A percentile compares a stretch with the other conserved stretches of the same genome.
These are phyloP conservation scores for Cossypha niveicapilla DNA, from an alignment of 2,797 vertebrate genomes.

Conservation along the genomic window DNA sequence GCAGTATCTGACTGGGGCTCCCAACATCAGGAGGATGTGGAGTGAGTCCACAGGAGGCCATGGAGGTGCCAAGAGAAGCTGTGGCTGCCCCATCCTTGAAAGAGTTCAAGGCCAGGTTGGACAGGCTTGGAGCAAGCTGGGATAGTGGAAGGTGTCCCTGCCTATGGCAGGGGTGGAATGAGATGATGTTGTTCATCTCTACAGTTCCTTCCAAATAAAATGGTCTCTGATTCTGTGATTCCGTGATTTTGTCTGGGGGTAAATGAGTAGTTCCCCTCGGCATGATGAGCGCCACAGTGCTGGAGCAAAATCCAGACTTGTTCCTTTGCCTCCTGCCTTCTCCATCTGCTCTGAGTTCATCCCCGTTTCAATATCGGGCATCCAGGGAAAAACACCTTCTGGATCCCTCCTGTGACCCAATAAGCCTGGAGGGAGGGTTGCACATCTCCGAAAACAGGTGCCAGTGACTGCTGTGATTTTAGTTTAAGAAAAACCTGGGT, in stretches of 20 bases:
- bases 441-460: background rate
- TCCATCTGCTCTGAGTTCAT: background rate
- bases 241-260: background rate
- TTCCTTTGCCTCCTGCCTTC: background rate
- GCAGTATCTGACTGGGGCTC: background rate
- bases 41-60: background rate
- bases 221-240: background rate
- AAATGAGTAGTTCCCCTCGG: rapidly evolving
- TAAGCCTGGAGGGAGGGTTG: background rate
- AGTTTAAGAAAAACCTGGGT: background rate
- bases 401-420: background rate
- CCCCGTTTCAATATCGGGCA: rapidly evolving
- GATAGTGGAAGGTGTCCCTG: background rate
- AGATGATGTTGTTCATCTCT: no score
- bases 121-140: background rate
- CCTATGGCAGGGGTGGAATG: background rate
- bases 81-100: background rate
- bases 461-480: background rate
- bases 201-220: background rate
- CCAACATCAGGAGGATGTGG: background rate
- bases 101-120: background rate
- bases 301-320: background rate
- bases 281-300: rapidly evolving
- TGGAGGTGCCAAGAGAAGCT: background rate
- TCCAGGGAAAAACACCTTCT: background rate